A percentile compares a stretch with the other conserved stretches of the same genome.
phyloP scores from a whole-genome alignment of 2,113 vertebrate species.

The Neolamprologus sp. region DNA sequence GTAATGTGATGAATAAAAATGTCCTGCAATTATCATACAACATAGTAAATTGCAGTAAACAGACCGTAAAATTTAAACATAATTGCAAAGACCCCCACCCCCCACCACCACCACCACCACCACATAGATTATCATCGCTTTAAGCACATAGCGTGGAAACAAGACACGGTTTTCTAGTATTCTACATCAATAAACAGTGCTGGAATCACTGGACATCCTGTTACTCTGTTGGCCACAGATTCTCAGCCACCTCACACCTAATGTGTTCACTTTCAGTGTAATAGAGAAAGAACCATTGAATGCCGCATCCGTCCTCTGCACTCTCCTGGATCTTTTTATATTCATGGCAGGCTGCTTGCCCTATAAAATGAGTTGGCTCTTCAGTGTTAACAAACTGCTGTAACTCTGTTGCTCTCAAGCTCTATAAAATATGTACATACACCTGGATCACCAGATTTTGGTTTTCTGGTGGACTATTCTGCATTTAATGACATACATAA shows the following conservation, averaged over 20 bases:
- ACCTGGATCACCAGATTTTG: not conserved
- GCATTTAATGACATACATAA: not conserved
- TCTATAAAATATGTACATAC: not conserved
- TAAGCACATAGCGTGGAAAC: not conserved
- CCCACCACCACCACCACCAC: not conserved
- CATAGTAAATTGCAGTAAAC: not conserved
- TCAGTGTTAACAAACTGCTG: not conserved
- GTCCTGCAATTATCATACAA: not conserved
- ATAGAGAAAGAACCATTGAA: not conserved
- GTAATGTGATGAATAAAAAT: not conserved
- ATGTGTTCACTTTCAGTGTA: not conserved
- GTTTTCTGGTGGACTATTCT: not conserved
- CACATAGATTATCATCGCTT: not conserved
- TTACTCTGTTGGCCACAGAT: not conserved
- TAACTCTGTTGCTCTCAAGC: not conserved
- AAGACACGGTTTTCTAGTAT: not conserved
- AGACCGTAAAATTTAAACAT: not conserved
- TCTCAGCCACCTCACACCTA: not conserved
- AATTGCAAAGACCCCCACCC: not conserved
- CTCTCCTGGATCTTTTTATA: not conserved
- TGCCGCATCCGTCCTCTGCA: not conserved
- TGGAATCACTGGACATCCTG: not conserved
- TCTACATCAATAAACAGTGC: not conserved
- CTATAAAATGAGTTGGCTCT: not conserved
- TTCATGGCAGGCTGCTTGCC: not conserved